Base-by-base conservation (phyloP, 1,140 invertebrate genomes). In the Euborellia annulipes region DNA sequence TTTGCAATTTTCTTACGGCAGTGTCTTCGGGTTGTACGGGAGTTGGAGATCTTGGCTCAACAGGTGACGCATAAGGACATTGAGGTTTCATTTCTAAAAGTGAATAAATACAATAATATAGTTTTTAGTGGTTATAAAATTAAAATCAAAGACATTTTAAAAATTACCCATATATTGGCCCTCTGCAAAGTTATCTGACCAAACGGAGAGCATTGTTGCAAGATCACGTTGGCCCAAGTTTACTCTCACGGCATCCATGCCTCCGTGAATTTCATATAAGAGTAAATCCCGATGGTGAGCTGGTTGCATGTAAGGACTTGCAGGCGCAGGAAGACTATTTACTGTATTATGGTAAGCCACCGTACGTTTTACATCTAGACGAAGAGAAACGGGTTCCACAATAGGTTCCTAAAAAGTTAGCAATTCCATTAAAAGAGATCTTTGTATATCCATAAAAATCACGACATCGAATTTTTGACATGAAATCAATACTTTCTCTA, bases 331-430 rank as follows among this genome's bases (percentile, higher is more conserved):
- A 19, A 51, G 20, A 23, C 37, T 41, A 20, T 39, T 46, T 3
- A 53, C 37, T 8, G 50, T 49, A 38, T 45, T 47, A 47, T 62
- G 62, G 52, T 63, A 69, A 50, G 60, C 64, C 20, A 58, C 76
- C 56, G 73, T 66, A 46, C 81, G 65, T 57, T 85, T 85, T 14
- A 85, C 61, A 50, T 85, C 82, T 36, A 84, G 71, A 39, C 79
- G 71, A 16, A 85, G 58, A 46, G 71, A 74, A 9, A 85, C 63
- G 2, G 82, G 81, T 53, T 87, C 83, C 8, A 88, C 55, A 40
- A 88, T 77, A 11, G 79, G 75, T 59, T 85, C 83, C 69, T 81
- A 54, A 42, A n/a, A n/a, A n/a, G n/a, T n/a, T n/a, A n/a, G n/a
- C n/a, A n/a, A n/a, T n/a, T n/a, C n/a, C n/a, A n/a, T n/a, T n/a